These are phyloP conservation scores for Seriola dumerili DNA, from an alignment of 2,113 vertebrate genomes.

Conservation along the genomic window DNA sequence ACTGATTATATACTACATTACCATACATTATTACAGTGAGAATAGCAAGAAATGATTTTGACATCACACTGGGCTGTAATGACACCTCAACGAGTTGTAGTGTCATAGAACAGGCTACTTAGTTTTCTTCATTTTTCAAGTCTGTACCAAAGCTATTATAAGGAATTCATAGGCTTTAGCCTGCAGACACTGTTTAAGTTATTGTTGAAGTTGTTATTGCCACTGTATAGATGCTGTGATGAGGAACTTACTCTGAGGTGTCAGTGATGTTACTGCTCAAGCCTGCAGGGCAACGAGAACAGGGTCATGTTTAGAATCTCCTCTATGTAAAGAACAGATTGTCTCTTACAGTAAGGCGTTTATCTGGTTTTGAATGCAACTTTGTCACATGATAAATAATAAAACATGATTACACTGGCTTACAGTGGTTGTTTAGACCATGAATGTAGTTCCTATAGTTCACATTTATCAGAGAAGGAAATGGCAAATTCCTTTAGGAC, in stretches of 20 bases:
- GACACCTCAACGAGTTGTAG: background rate
- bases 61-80: background rate
- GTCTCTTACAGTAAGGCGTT: background rate
- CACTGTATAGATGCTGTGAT: conserved; percentile 1
- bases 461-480: conserved; percentile 5
- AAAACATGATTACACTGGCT: background rate
- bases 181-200: background rate
- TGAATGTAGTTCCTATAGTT: background rate
- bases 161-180: background rate
- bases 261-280: background rate
- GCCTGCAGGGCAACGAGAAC: background rate
- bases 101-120: background rate
- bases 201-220: conserved; percentile 10
- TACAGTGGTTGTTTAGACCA: background rate
- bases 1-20: background rate
- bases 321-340: conserved; percentile 3
- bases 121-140: background rate
- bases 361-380: background rate
- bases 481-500: background rate
- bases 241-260: background rate
- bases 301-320: background rate
- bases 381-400: background rate
- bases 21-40: too few relatives aligned
- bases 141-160: background rate
- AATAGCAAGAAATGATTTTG: background rate